These are phyloP conservation scores for Perognathus longimembris DNA, from an alignment of 2,113 vertebrate species.

Conservation along the genomic window DNA sequence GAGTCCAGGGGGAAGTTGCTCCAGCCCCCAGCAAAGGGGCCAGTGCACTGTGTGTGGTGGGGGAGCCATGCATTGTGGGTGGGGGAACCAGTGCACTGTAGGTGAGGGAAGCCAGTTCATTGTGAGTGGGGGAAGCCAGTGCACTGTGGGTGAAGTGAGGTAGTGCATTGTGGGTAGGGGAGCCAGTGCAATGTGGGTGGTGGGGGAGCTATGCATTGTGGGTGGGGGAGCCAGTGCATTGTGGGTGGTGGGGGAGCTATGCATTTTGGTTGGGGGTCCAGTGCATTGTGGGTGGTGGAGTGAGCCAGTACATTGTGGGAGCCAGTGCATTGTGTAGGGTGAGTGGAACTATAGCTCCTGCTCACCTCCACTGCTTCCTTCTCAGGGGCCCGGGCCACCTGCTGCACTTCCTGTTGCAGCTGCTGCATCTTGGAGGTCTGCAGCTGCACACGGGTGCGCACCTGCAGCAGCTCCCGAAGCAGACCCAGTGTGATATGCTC, in stretches of 20 bases:
- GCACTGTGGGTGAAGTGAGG: too few relatives aligned
- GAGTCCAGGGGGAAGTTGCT: background rate
- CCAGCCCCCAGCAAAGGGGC: background rate
- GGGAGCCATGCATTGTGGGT: too few relatives aligned
- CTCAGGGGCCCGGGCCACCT: background rate
- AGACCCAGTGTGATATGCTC: slow-evolving; percentile 19
- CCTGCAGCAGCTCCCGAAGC: slow-evolving; percentile 61
- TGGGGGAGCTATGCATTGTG: too few relatives aligned
- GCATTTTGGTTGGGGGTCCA: too few relatives aligned
- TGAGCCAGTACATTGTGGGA: fast-evolving
- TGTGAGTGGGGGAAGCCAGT: too few relatives aligned
- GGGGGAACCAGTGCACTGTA: too few relatives aligned
- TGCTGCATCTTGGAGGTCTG: slow-evolving; percentile 45
- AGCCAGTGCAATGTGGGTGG: fast-evolving
- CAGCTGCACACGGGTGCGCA: slow-evolving; percentile 1
- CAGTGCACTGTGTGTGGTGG: fast-evolving
- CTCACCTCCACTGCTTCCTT: slow-evolving; percentile 47
- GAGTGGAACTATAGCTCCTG: fast-evolving
- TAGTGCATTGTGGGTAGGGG: too few relatives aligned
- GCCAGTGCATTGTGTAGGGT: too few relatives aligned
- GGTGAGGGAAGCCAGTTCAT: fast-evolving
- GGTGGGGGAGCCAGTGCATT: too few relatives aligned
- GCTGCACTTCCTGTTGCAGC: slow-evolving; percentile 2
- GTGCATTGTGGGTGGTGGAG: fast-evolving
- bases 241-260: background rate